These are phyloP conservation scores for Plodia interpunctella DNA, from an alignment of 1,140 invertebrate genomes.

Conservation along the genomic window DNA sequence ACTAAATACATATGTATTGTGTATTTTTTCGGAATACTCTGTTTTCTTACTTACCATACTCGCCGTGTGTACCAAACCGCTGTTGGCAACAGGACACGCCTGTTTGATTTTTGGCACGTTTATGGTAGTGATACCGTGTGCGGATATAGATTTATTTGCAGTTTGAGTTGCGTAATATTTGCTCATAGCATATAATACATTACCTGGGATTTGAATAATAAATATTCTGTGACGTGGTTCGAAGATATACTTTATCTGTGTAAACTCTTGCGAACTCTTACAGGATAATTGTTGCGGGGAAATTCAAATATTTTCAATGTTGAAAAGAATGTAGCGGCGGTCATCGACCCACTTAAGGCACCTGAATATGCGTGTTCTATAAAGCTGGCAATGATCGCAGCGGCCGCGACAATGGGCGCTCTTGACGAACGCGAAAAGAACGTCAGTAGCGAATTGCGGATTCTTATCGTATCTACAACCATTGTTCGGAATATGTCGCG, in stretches of 20 bases:
- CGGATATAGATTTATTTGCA: conserved; percentile 34
- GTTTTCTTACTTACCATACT: conserved; percentile 32
- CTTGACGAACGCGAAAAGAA: conserved; percentile 37
- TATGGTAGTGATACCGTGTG: conserved; percentile 42
- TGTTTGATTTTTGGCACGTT: conserved; percentile 46
- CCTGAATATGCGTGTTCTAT: conserved; percentile 42
- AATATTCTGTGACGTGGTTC: not conserved
- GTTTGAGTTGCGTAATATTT: conserved; percentile 32
- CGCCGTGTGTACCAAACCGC: conserved; percentile 26
- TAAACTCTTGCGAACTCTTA: conserved; percentile 10
- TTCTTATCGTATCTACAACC: conserved; percentile 66
- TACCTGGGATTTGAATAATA: not conserved
- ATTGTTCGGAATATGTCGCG: conserved; percentile 74
- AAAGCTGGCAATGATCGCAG: conserved; percentile 31
- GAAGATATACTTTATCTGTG: not conserved
- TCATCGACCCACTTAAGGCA: conserved; percentile 25
- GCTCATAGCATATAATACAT: conserved; percentile 10
- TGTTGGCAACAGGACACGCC: conserved; percentile 45
- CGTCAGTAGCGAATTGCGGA: conserved; percentile 63
- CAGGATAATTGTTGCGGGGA: conserved; percentile 6
- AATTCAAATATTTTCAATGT: conserved; percentile 17
- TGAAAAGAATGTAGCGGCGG: conserved; percentile 19
- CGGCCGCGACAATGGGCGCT: conserved; percentile 44
- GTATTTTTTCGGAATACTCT: conserved; percentile 30
- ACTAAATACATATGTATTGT: conserved; percentile 36